phyloP scores from a whole-genome alignment of 2,113 vertebrate species.

The Galeopterus variegatus region DNA sequence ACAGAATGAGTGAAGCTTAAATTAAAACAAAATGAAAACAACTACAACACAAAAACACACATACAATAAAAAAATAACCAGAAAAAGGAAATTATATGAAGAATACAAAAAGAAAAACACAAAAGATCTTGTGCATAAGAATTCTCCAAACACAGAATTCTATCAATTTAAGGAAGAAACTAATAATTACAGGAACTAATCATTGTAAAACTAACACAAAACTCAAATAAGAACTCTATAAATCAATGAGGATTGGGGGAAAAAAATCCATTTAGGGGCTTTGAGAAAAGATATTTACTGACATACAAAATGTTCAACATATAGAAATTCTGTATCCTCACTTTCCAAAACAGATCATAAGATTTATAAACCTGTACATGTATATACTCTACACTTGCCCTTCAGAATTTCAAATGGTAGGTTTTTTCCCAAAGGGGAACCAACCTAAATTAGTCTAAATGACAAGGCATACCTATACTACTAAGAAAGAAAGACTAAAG shows the following conservation, averaged over 20 bases:
- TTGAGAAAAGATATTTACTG: conserved; percentile 62
- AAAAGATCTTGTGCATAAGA: conserved; percentile 31
- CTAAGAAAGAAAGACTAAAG: conserved; percentile 67
- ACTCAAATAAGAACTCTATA: conserved; percentile 50
- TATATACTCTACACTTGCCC: conserved; percentile 49
- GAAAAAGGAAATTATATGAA: conserved; percentile 30
- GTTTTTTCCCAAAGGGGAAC: conserved; percentile 48
- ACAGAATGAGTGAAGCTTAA: conserved; percentile 44
- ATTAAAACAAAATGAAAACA: conserved; percentile 58
- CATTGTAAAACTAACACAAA: conserved; percentile 46
- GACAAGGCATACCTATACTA: conserved; percentile 59
- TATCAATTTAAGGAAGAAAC: conserved; percentile 59
- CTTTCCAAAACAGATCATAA: conserved; percentile 36
- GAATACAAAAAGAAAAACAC: conserved; percentile 37
- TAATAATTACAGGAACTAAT: conserved; percentile 58
- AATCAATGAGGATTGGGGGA: background rate
- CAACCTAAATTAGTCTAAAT: conserved; percentile 61
- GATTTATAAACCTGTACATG: conserved; percentile 21
- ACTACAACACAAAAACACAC: conserved; percentile 5
- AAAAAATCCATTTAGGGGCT: conserved; percentile 34
- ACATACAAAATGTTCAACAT: conserved; percentile 54
- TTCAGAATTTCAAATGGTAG: conserved; percentile 70
- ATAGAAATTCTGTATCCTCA: conserved; percentile 56
- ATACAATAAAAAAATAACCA: background rate
- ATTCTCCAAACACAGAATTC: conserved; percentile 56